Conservation (phyloP, 2,113 vertebrate species). For the Mus pahari region DNA sequence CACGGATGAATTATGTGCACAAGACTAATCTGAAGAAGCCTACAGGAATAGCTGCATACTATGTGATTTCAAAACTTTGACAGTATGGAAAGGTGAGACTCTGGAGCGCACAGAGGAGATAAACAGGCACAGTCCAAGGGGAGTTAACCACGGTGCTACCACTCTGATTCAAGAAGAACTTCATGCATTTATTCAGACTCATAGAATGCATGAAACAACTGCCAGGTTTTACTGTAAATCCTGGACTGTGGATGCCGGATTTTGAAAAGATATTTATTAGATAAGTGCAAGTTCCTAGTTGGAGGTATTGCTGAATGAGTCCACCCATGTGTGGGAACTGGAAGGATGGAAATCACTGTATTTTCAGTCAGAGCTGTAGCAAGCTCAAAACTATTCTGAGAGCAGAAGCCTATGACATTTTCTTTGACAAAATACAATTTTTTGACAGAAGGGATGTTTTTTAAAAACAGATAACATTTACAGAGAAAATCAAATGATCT, state of each 20-base stretch:
- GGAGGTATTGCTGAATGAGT: not conserved
- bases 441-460: not conserved
- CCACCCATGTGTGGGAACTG: too few species aligned
- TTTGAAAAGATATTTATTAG: not conserved
- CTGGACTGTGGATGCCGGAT: not conserved
- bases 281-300: too few species aligned
- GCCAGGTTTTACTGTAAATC: not conserved
- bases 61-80: not conserved
- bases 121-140: rapidly evolving
- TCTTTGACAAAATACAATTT: not conserved
- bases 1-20: not conserved
- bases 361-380: not conserved
- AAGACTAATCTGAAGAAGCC: not conserved
- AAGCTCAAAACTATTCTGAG: not conserved
- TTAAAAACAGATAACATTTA: not conserved
- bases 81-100: not conserved
- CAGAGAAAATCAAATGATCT: conserved; percentile 12
- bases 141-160: not conserved
- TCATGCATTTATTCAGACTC: not conserved
- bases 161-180: not conserved
- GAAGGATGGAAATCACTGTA: not conserved
- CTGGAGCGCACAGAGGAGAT: not conserved
- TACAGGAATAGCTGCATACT: not conserved
- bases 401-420: not conserved
- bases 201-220: not conserved